These are phyloP conservation scores for Aulostomus chinensis DNA, from an alignment of 2,797 vertebrate species.

Conservation along the genomic window DNA sequence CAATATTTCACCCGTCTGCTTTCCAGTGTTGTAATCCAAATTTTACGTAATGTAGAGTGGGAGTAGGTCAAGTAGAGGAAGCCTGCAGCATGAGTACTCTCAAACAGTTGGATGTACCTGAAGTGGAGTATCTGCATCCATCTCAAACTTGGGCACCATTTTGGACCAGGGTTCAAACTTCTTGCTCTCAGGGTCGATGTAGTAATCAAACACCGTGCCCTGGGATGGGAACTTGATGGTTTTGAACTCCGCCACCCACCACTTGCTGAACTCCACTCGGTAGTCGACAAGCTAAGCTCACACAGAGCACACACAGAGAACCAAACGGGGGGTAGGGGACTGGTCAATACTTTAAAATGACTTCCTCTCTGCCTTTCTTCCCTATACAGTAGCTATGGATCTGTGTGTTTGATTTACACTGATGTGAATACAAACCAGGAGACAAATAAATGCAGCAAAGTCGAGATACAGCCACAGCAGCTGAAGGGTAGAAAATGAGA, in stretches of 20 bases:
- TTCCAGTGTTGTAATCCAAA: too few species aligned
- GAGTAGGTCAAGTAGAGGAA: too few species aligned
- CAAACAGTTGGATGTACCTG: slow-evolving; percentile 78
- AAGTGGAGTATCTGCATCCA: slow-evolving; percentile 88
- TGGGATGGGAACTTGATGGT: slow-evolving; percentile 95
- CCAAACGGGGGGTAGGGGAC: slow-evolving; percentile 22
- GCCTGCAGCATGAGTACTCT: too few species aligned
- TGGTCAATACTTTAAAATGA: slow-evolving; percentile 58
- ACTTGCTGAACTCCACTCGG: slow-evolving; percentile 95
- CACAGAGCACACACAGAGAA: slow-evolving; percentile 46
- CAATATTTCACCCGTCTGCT: too few species aligned
- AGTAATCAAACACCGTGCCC: slow-evolving; percentile 94
- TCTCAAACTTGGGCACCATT: slow-evolving; percentile 88
- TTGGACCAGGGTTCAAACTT: slow-evolving; percentile 95
- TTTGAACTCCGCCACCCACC: slow-evolving; percentile 95
- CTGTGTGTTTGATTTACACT: slow-evolving; percentile 40
- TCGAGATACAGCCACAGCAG: slow-evolving; percentile 32
- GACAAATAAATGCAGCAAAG: slow-evolving; percentile 35
- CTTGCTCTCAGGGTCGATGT: slow-evolving; percentile 90
- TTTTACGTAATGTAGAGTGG: too few species aligned
- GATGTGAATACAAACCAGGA: slow-evolving; percentile 44
- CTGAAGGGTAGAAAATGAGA: slow-evolving; percentile 58
- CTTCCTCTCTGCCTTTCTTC: slow-evolving; percentile 35
- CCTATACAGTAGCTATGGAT: slow-evolving; percentile 46
- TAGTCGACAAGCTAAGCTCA: slow-evolving; percentile 88